Conservation (phyloP, 2,113 vertebrate genomes). For the Ailurus styani region DNA sequence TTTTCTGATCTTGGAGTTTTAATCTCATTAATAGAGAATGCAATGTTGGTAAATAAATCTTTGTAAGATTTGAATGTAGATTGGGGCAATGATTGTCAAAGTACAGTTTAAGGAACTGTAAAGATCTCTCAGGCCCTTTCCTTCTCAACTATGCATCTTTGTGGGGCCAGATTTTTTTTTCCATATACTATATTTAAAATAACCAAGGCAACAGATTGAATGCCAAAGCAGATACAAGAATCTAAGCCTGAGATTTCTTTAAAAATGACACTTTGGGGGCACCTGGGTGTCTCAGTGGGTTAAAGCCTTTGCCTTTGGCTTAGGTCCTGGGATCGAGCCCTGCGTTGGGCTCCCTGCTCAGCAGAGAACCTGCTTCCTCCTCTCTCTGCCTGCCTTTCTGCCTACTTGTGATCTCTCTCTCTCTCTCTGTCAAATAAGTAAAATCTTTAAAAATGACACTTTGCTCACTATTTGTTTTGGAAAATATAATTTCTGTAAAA, state of each 20-base stretch:
- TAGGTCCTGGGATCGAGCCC: too few species aligned
- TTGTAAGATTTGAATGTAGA: neutral
- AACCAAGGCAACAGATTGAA: neutral
- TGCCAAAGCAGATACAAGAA: neutral
- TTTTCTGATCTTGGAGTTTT: neutral
- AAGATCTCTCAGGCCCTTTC: neutral
- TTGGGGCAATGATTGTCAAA: neutral
- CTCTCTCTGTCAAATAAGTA: too few species aligned
- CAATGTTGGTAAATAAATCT: neutral
- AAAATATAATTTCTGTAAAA: neutral
- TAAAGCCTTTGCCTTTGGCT: too few species aligned
- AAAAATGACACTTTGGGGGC: too few species aligned
- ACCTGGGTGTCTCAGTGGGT: too few species aligned
- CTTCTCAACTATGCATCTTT: neutral
- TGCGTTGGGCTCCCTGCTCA: too few species aligned
- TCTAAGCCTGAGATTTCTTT: neutral
- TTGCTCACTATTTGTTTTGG: neutral
- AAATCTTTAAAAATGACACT: neutral
- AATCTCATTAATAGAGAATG: neutral
- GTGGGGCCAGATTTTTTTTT: neutral
- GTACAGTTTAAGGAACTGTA: neutral
- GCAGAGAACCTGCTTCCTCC: too few species aligned
- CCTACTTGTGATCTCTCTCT: too few species aligned
- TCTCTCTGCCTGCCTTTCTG: too few species aligned
- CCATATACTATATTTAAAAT: neutral